Evolutionary conservation across 2,113 vertebrate species (phyloP).

Genomic region (Ptilorrhoa leucosticta): DNA sequence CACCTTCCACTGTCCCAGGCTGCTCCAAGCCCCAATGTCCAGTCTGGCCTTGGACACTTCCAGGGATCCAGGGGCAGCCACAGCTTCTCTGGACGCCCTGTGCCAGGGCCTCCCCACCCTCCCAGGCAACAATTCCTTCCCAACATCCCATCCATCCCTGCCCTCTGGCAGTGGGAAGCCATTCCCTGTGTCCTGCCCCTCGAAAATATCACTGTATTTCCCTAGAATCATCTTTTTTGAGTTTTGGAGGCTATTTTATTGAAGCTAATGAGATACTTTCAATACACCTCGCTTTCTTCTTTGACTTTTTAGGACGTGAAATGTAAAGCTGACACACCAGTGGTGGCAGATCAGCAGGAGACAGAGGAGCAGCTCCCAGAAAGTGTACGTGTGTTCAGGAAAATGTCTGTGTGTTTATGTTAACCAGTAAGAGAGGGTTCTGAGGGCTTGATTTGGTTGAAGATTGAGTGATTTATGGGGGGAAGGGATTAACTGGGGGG

Average conservation of each 20-base stretch:
- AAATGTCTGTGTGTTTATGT: not conserved
- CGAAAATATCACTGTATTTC: not conserved
- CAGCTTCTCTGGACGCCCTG: not conserved
- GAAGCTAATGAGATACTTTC: not conserved
- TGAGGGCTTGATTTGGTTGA: not conserved
- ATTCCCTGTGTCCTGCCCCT: not conserved
- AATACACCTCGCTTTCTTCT: not conserved
- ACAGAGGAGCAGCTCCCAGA: slow-evolving; percentile 45
- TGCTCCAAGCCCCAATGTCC: not conserved
- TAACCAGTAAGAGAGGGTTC: not conserved
- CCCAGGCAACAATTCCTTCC: not conserved
- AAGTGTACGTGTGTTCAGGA: slow-evolving; percentile 16
- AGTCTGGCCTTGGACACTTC: fast-evolving
- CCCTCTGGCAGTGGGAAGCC: not conserved
- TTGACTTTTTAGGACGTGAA: slow-evolving; percentile 40
- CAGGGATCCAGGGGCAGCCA: not conserved
- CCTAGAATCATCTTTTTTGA: not conserved
- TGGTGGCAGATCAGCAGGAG: not conserved
- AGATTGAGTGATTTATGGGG: not conserved
- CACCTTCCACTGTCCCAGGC: fast-evolving
- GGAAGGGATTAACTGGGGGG: not conserved
- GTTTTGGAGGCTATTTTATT: not conserved
- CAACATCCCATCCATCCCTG: fast-evolving
- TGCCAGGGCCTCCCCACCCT: not conserved
- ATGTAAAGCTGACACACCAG: not conserved